Conservation (phyloP, 2,797 vertebrate genomes). For the Silurus lanzhouensis region DNA sequence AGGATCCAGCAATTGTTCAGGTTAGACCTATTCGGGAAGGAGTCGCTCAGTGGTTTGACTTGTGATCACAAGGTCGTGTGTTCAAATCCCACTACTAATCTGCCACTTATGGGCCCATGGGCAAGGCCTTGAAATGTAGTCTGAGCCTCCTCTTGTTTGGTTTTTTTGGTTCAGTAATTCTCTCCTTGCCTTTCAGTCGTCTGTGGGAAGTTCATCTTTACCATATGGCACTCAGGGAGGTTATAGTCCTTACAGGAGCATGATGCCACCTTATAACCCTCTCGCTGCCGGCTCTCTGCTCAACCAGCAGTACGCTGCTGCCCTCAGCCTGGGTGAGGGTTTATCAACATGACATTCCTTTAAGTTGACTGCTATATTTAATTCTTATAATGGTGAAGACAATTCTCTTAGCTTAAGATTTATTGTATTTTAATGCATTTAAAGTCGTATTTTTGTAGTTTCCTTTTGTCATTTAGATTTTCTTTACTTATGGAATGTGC, state of each 20-base stretch:
- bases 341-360: too few relatives aligned
- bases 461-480: not conserved
- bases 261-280: constrained; percentile 85
- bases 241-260: constrained; percentile 85
- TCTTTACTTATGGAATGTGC: not conserved
- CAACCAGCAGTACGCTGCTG: constrained; percentile 89
- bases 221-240: constrained; percentile 80
- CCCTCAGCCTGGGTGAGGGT: constrained; percentile 87
- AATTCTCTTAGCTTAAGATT: too few relatives aligned
- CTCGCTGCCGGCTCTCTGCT: constrained; percentile 88
- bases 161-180: not conserved
- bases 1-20: constrained; percentile 95
- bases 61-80: too few relatives aligned
- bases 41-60: too few relatives aligned
- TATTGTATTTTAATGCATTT: not conserved
- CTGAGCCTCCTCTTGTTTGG: too few relatives aligned
- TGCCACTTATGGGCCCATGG: too few relatives aligned
- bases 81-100: too few relatives aligned
- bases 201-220: constrained; percentile 79
- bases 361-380: too few relatives aligned
- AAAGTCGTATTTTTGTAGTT: not conserved
- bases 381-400: too few relatives aligned
- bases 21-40: constrained; percentile 60
- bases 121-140: too few relatives aligned
- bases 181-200: constrained; percentile 71